Evolutionary conservation across 1,140 invertebrate genomes (phyloP).

Genomic region (Atta cephalotes): DNA sequence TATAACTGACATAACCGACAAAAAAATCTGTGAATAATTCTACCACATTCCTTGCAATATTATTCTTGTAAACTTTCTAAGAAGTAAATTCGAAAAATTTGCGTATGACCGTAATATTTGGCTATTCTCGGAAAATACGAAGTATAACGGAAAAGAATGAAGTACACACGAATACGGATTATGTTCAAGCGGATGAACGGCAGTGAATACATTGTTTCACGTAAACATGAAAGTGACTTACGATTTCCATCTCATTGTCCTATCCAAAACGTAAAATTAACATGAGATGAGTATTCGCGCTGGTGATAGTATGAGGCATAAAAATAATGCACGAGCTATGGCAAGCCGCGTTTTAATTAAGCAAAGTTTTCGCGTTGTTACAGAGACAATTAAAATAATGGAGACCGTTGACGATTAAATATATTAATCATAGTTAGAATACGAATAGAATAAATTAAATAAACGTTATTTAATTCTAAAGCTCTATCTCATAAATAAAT

Average conservation of each 20-base stretch:
- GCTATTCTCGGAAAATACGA: not conserved
- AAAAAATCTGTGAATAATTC: not conserved
- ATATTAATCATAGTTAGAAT: constrained; percentile 1
- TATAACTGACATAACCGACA: not conserved
- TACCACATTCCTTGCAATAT: not conserved
- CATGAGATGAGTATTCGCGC: constrained; percentile 29
- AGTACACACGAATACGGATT: constrained; percentile 28
- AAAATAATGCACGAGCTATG: constrained; percentile 40
- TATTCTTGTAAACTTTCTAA: not conserved
- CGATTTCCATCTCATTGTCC: constrained; percentile 52
- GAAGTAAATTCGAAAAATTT: constrained; percentile 6
- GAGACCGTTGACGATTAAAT: constrained; percentile 24
- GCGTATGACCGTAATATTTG: not conserved
- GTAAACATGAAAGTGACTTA: constrained; percentile 49
- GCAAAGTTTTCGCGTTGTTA: constrained; percentile 15
- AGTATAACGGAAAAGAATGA: not conserved
- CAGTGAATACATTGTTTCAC: not conserved
- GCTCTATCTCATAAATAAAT: not conserved
- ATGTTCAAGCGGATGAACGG: constrained; percentile 4
- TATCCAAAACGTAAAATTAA: constrained; percentile 40
- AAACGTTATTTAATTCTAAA: not conserved
- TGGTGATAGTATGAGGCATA: not conserved
- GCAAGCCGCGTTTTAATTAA: constrained; percentile 47
- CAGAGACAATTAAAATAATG: constrained; percentile 45
- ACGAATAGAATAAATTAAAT: constrained; percentile 15